These are phyloP conservation scores for Ditylenchus weischeri DNA, from an alignment of 2,888 invertebrate genomes.

Conservation along the genomic window DNA sequence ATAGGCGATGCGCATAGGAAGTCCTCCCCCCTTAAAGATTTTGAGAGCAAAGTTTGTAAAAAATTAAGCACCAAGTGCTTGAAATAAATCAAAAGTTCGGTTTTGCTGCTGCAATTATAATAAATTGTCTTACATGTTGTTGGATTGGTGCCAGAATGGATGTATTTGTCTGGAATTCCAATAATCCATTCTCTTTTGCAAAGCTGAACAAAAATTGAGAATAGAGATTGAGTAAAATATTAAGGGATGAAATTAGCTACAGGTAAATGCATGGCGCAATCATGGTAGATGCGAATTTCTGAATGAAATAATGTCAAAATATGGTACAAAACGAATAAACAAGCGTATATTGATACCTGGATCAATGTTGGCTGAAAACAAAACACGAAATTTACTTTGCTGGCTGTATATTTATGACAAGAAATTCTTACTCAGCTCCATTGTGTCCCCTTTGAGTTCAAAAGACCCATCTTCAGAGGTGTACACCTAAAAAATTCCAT, in stretches of 20 bases:
- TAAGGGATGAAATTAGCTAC: background rate
- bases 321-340: background rate
- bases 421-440: conserved; percentile 45
- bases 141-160: conserved; percentile 37
- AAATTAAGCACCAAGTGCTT: no score
- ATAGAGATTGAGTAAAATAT: conserved; percentile 7
- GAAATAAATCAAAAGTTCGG: conserved; percentile 4
- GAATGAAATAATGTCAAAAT: conserved; percentile 7
- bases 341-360: background rate
- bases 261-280: conserved; percentile 18
- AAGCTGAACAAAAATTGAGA: conserved; percentile 32
- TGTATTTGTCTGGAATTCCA: conserved; percentile 54
- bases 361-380: conserved; percentile 21
- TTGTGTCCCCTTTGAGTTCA: conserved; percentile 46
- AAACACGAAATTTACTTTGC: no score
- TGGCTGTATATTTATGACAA: conserved; percentile 42
- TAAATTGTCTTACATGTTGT: no score
- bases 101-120: conserved; percentile 45
- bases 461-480: conserved; percentile 49
- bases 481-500: background rate
- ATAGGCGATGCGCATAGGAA: no score
- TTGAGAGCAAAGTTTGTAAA: no score
- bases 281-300: conserved; percentile 28
- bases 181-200: conserved; percentile 57
- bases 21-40: no score